Base-by-base conservation (phyloP, 2,888 invertebrate species). In the Kuschelorhynchus macadamiae region DNA sequence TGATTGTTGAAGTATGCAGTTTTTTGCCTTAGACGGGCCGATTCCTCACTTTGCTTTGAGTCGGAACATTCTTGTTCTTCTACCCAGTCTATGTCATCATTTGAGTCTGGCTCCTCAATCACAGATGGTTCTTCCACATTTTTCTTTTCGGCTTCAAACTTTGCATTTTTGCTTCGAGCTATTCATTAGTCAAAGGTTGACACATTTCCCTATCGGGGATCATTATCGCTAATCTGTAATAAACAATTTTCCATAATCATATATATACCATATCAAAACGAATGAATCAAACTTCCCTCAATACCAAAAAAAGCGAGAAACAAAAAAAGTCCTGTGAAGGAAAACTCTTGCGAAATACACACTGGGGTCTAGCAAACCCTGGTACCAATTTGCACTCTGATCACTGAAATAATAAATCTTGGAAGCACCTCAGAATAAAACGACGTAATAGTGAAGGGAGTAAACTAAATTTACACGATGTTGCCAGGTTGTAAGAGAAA, bases 361-460 rank as follows among this genome's bases (percentile, higher is more conserved):
- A 46, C 46, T 46, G 46, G 46, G 46, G 46, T 46, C 46, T 46
- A 46, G 11, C 18, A 42, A 42, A 39, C 55, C 16, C 18, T 33
- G 57, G 46, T 30, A 46, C 17, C 12, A 32, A 12, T 17, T 57
- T 39, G 32, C 21, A 16, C 44, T 12, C 32, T 18, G 5, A 9
- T 18, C 44, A 25, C 21, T 30, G 21, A 50, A 50, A 50, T 50
- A 50, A n/a, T 57, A 57, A 56, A 56, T 42, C 42, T 18, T 20
- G 17, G 8, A 47, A 47, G 21, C 47, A 47, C 7, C 47, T 47
- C 8, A 7, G 11, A 21, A 50, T 50, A 21, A 21, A 21, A 21
- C 7, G 20, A 25, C 9, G 30, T 11, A 30, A 14, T 50, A 50
- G 50, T 46, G 46, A 2, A 11, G 36, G 17, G 46, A 46, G n/a